Conservation (phyloP, 2,888 invertebrate genomes). For the Aporophyla nigra region DNA sequence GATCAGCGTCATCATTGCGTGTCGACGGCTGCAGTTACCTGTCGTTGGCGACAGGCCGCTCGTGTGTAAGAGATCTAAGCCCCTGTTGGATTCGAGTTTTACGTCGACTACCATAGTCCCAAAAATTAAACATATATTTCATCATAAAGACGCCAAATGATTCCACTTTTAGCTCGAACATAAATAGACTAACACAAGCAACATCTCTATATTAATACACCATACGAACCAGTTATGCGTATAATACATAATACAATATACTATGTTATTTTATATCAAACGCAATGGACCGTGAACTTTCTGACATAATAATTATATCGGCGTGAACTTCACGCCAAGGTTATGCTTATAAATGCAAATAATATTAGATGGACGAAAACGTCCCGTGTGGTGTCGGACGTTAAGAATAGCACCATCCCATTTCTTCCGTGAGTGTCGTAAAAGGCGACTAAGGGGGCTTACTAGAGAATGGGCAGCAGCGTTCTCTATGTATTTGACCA, state of each 20-base stretch:
- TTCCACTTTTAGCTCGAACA: neutral
- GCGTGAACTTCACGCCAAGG: conserved; percentile 48
- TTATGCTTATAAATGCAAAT: conserved; percentile 32
- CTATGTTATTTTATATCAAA: conserved; percentile 5
- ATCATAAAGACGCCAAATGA: neutral
- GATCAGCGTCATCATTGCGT: no score
- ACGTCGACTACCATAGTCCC: no score
- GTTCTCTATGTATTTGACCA: no score
- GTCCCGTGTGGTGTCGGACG: no score
- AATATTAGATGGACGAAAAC: conserved; percentile 2
- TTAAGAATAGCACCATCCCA: no score
- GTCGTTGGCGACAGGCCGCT: no score
- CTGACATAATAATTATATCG: conserved; percentile 33
- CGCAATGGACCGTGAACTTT: conserved; percentile 35
- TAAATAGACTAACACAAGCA: conserved; percentile 2
- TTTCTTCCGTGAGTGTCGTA: no score
- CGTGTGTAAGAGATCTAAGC: no score
- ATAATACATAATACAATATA: neutral
- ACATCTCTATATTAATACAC: neutral
- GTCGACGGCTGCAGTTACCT: no score
- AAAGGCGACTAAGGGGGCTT: no score
- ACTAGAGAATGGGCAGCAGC: no score
- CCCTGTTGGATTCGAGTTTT: no score
- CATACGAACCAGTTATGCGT: neutral
- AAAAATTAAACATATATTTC: neutral